Conservation (phyloP, 2,797 vertebrate species). For the Anguilla megastoma region DNA sequence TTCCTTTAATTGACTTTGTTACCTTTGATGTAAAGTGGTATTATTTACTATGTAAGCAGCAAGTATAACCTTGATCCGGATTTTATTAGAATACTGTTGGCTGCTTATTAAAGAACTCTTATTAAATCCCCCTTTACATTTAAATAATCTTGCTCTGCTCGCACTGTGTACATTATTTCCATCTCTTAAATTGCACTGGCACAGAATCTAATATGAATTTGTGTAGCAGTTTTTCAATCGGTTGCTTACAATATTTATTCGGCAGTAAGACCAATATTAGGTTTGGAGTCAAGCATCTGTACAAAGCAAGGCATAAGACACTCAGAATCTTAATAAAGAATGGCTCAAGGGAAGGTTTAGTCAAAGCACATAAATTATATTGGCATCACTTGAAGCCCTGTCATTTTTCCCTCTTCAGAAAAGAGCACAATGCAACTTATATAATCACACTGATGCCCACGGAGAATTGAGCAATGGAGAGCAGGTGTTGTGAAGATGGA, state of each 20-base stretch:
- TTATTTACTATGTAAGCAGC: constrained; percentile 37
- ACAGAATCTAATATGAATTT: constrained; percentile 49
- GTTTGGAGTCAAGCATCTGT: constrained; percentile 63
- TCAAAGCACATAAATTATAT: constrained; percentile 63
- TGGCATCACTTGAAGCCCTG: constrained; percentile 51
- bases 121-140: constrained; percentile 58
- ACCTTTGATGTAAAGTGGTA: constrained; percentile 21
- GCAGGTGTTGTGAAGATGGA: constrained; percentile 22
- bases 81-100: constrained; percentile 57
- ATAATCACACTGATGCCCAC: constrained; percentile 6
- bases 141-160: constrained; percentile 51
- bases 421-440: constrained; percentile 22
- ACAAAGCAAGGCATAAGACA: constrained; percentile 61
- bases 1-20: constrained; percentile 30
- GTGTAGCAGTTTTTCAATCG: constrained; percentile 42
- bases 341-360: constrained; percentile 67
- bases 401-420: constrained; percentile 9
- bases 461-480: constrained; percentile 29
- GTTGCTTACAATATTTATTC: constrained; percentile 50
- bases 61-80: constrained; percentile 47
- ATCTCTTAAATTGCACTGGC: constrained; percentile 51
- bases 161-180: constrained; percentile 46
- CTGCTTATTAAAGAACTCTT: constrained; percentile 64
- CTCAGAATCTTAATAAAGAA: constrained; percentile 70
- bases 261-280: constrained; percentile 58